phyloP scores from a whole-genome alignment of 2,888 invertebrate species.

The Nomada lathburiana region DNA sequence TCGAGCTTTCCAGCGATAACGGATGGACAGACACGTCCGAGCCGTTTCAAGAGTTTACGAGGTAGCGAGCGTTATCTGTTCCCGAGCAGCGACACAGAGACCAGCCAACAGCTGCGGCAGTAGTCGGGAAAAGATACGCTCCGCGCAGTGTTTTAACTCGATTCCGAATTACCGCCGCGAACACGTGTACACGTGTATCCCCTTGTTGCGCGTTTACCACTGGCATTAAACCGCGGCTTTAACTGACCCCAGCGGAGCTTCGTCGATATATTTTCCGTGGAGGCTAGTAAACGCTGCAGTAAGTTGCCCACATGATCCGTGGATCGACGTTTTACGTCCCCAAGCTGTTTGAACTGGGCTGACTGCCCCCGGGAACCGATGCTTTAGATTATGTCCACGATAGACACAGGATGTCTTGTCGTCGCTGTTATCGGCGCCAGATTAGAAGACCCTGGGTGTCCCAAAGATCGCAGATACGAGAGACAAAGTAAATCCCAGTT shows the following conservation, averaged over 20 bases:
- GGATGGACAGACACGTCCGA: background rate
- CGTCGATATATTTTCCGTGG: constrained; percentile 53
- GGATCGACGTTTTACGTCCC: constrained; percentile 11
- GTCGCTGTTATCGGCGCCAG: background rate
- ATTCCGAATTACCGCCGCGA: constrained; percentile 37
- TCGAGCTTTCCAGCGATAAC: background rate
- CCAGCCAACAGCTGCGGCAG: background rate
- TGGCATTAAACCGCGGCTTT: constrained; percentile 58
- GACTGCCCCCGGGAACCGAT: background rate
- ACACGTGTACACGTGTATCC: constrained; percentile 58
- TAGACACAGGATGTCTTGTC: background rate
- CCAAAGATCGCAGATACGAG: background rate
- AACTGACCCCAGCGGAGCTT: constrained; percentile 51
- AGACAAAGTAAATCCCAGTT: background rate
- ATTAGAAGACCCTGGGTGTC: background rate
- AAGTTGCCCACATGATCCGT: constrained; percentile 15
- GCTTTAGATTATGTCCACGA: background rate
- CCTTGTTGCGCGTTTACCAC: constrained; percentile 60
- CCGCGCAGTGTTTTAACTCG: constrained; percentile 24
- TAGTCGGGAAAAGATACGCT: constrained; percentile 21
- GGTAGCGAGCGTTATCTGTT: constrained; percentile 2
- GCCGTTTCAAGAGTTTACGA: constrained; percentile 10
- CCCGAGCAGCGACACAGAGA: background rate
- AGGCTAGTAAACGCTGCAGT: constrained; percentile 37
- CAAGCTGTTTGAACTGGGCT: background rate